These are phyloP conservation scores for Operophtera brumata DNA, from an alignment of 2,888 invertebrate species.

Conservation along the genomic window DNA sequence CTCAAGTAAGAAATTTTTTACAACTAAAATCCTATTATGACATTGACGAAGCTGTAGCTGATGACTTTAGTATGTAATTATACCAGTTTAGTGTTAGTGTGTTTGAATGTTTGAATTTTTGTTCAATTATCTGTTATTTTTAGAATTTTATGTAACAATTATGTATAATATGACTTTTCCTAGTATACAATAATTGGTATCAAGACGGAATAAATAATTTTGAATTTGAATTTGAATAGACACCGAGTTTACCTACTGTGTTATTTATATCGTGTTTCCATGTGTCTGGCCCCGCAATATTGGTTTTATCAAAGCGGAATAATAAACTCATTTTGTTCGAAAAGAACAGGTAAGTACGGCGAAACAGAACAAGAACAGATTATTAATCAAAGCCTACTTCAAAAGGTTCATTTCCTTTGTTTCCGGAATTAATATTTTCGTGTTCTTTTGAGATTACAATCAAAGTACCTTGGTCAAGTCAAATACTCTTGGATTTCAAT, in stretches of 20 bases:
- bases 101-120: no score
- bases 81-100: no score
- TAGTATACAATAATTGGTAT: no score
- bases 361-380: constrained; percentile 1
- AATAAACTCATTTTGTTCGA: constrained; percentile 2
- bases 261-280: neutral
- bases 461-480: neutral
- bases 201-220: no score
- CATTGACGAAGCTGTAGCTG: no score
- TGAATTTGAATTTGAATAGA: no score
- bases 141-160: no score
- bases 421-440: constrained; percentile 8
- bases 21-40: no score
- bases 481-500: neutral
- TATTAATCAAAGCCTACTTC: constrained; percentile 17
- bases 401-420: constrained; percentile 20
- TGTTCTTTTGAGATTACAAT: constrained; percentile 3
- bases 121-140: no score
- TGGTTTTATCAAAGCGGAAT: constrained; percentile 1
- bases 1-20: no score
- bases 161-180: no score
- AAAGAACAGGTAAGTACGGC: neutral
- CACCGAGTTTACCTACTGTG: neutral
- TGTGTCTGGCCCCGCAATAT: neutral
- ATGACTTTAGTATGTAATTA: no score